Evolutionary conservation across 2,888 invertebrate species (phyloP).

Genomic region (Hydroisotoma schaefferi): DNA sequence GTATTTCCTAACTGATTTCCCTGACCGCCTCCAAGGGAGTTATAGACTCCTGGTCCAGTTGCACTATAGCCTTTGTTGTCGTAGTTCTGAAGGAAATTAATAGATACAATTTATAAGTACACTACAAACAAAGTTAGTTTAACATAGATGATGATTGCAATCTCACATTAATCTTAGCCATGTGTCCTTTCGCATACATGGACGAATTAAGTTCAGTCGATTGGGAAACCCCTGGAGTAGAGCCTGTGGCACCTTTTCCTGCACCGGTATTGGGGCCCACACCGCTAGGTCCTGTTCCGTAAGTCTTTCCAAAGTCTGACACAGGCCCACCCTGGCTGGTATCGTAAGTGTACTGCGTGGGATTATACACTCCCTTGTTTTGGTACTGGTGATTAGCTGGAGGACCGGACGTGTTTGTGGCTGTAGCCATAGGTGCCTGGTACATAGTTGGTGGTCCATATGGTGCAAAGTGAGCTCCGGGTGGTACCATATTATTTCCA

Average conservation of each 20-base stretch:
- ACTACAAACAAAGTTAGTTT: not conserved
- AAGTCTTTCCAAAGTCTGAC: conserved; percentile 44
- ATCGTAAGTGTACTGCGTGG: conserved; percentile 38
- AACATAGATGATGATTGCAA: not conserved
- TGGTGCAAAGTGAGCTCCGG: conserved; percentile 31
- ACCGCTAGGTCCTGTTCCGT: conserved; percentile 41
- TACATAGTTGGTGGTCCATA: conserved; percentile 46
- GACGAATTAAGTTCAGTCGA: conserved; percentile 69
- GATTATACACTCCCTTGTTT: conserved; percentile 42
- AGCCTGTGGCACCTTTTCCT: conserved; percentile 49
- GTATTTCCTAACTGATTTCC: conserved; percentile 41
- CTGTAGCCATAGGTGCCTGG: conserved; percentile 42
- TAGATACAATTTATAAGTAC: not conserved
- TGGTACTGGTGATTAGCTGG: conserved; percentile 47
- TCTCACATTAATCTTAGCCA: conserved; percentile 87
- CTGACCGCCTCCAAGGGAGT: conserved; percentile 42
- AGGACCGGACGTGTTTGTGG: conserved; percentile 45
- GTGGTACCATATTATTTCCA: conserved; percentile 45
- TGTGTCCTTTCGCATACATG: conserved; percentile 85
- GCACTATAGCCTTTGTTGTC: conserved; percentile 44
- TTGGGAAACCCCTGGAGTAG: conserved; percentile 55
- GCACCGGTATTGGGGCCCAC: conserved; percentile 44
- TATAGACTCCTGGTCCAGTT: conserved; percentile 37
- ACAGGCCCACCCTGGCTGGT: conserved; percentile 40
- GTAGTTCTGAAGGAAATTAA: conserved; percentile 36